Evolutionary conservation across 2,888 invertebrate species (phyloP).

Genomic region (Trissonchulus sp.): DNA sequence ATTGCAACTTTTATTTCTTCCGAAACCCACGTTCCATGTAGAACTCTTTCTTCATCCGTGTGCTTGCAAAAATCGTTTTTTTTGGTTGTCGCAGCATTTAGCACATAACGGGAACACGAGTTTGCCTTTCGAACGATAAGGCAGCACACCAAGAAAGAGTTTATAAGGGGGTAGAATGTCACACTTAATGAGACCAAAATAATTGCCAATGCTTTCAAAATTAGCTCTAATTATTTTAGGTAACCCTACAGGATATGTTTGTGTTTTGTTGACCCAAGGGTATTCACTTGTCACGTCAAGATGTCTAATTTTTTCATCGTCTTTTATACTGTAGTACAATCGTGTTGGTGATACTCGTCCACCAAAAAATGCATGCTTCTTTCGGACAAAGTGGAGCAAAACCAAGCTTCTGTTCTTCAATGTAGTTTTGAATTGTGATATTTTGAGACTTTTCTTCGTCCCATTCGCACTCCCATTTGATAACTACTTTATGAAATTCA

Average conservation of each 20-base stretch:
- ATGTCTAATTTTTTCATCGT: conserved; percentile 39
- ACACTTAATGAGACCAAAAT: conserved; percentile 43
- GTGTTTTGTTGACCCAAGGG: conserved; percentile 40
- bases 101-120: conserved; percentile 42
- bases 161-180: conserved; percentile 41
- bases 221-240: conserved; percentile 40
- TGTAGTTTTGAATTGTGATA: too few species aligned
- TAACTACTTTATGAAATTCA: conserved; percentile 34
- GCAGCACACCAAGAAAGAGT: conserved; percentile 45
- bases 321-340: conserved; percentile 40
- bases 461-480: conserved; percentile 42
- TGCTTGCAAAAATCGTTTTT: conserved; percentile 39
- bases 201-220: conserved; percentile 35
- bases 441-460: neutral
- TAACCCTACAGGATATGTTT: conserved; percentile 40
- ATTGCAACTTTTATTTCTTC: conserved; percentile 38
- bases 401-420: too few species aligned
- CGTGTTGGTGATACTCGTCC: too few species aligned
- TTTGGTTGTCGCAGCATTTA: conserved; percentile 38
- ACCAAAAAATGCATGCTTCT: neutral
- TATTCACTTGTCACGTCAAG: conserved; percentile 40
- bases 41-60: conserved; percentile 36
- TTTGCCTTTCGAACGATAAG: conserved; percentile 38
- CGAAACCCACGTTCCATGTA: conserved; percentile 44
- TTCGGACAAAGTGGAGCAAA: too few species aligned